Evolutionary conservation across 2,113 vertebrate species (phyloP), one percentile per base, ranked within the genome.

Genomic region (Entomyzon cyanotis): DNA sequence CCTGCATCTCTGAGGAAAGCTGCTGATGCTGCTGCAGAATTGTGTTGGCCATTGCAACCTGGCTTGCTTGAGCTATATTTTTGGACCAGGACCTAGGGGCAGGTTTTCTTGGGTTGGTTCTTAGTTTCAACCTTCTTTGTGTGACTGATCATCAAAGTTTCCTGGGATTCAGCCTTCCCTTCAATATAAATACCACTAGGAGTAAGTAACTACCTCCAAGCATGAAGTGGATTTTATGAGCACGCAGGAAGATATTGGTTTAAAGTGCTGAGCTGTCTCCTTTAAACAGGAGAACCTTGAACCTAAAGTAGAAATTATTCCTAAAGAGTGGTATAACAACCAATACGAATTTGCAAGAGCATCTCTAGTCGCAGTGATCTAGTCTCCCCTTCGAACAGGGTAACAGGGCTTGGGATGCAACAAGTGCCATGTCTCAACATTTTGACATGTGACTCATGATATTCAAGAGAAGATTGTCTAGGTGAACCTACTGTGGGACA

Each of bases 21-120:
- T 62, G 56, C 56, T 59, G 46, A 28, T 77, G 42, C 52, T 60
- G 63, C 59, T 55, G 60, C 2, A 6, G 37, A 42, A 53, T 49
- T 12, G 1, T 46, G 42, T 64, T 94, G 39, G 47, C 52, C 39
- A 30, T 19, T 27, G 39, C 21, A 69, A 37, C 37, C 42, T 53
- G 39, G 11, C 11, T 87, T 71, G 71, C 9, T 5, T 2, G 0
- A 46, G 11, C 33, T 41, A 50, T 0, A 0, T 50, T 70, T 93
- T 62, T 37, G 20, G 25, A 53, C 15, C 27, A 71, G n/a, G 27
- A 78, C 28, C 33, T 25, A 56, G 13, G 15, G 31, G 55, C 31
- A 76, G 64, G 20, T 84, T 87, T 81, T 33, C 59, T 50, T 30
- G 23, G 4, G 20, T 46, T 2, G 3, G 22, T 62, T 89, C 55